Base-by-base conservation (phyloP, 1,140 invertebrate species). In the Aphelenchoides avenae region DNA sequence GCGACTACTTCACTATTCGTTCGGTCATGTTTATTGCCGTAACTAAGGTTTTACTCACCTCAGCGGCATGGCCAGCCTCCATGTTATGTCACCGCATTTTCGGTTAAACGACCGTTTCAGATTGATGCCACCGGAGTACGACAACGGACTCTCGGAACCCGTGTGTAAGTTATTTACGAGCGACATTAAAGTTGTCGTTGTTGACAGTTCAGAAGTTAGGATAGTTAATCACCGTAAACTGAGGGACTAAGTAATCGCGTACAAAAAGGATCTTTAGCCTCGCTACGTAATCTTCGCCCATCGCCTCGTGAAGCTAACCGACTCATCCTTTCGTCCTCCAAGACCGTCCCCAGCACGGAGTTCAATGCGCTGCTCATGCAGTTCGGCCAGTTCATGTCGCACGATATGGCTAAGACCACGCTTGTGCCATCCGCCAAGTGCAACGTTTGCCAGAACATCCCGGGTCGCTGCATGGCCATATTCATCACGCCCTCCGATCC, bases 381-480 rank as follows among this genome's bases (percentile, higher is more conserved):
- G 46, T 75, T 77, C 43, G 73, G 73, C 39, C 75, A 77, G 43
- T 77, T 77, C 31, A 73, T 75, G 39, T 59, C 59, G n/a, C 73
- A 77, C 37, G 75, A 75, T 36, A 68, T 75, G 61, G 64, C 69
- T 18, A 70, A 73, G 36, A 75, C 73, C 5, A 77, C 73, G n/a
- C 63, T 75, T 1, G 73, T 75, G 15, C 73, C 73, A 9, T 75
- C 73, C 9, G 55, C 73, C 24, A 76, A 76, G 41, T 75, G 73
- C 42, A 77, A 77, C 54, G 65, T 72, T 22, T 75, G 72, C 48
- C 70, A 74, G 41, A 76, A 75, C 40, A 75, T 75, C 51, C 67
- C 71, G 3, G 63, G 64, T 39, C 39, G 62, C 55, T 53, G 72
- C 39, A 75, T 77, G 72, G 54, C 74, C 30, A 59, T 75, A 26